Percentiles rank a stretch among this genome's conserved stretches.
These are phyloP conservation scores for Sinelater perroti DNA, from an alignment of 2,888 invertebrate species.

Conservation along the genomic window DNA sequence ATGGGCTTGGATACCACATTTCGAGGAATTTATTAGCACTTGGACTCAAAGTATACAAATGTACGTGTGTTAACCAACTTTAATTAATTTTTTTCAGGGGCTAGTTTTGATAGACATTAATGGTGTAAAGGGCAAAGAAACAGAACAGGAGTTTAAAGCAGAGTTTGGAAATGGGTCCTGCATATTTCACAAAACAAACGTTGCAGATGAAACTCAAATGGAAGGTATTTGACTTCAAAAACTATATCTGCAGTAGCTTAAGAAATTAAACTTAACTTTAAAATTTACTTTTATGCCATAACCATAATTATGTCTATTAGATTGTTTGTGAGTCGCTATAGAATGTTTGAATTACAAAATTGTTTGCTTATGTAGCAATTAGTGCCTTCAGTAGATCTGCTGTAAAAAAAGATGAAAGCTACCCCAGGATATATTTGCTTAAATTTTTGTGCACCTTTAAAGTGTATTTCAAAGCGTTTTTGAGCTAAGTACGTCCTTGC, in stretches of 20 bases:
- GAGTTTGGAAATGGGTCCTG: slow-evolving; percentile 30
- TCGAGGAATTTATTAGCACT: slow-evolving; percentile 37
- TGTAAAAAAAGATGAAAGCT: no score
- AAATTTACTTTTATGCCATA: neutral
- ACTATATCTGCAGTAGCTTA: neutral
- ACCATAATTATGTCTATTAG: neutral
- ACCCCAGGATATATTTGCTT: no score
- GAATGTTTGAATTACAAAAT: neutral
- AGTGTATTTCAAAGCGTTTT: no score
- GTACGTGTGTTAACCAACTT: neutral
- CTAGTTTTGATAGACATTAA: slow-evolving; percentile 37
- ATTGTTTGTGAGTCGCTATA: neutral
- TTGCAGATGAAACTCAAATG: slow-evolving; percentile 30
- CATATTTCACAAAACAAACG: slow-evolving; percentile 40
- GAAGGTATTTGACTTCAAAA: slow-evolving; percentile 29
- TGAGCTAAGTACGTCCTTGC: no score
- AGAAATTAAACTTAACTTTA: neutral
- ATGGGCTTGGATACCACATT: neutral
- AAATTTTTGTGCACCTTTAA: no score
- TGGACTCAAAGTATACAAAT: slow-evolving; percentile 35
- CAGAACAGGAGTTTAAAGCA: slow-evolving; percentile 2
- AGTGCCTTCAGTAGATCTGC: no score
- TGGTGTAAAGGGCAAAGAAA: slow-evolving; percentile 13
- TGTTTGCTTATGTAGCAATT: no score
- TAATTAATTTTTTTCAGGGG: slow-evolving; percentile 32